phyloP scores from a whole-genome alignment of 2,888 invertebrate genomes.

The Ichneumoninae sp. region DNA sequence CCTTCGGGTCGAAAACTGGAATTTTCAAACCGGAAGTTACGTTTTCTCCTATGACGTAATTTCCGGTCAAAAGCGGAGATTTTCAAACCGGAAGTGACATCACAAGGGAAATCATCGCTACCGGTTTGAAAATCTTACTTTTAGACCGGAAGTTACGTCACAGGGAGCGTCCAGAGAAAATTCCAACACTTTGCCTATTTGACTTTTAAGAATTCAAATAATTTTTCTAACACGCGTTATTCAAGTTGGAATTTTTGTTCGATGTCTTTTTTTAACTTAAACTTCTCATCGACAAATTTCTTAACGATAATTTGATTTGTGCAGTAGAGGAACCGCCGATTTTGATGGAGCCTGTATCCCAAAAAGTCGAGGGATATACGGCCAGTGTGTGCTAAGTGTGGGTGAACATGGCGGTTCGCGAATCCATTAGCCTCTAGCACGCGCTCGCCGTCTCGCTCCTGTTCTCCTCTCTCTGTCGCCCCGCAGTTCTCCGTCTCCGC shows the following conservation, averaged over 20 bases:
- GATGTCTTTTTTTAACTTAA: not conserved
- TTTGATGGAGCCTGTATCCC: slow-evolving; percentile 21
- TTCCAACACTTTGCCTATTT: too few relatives aligned
- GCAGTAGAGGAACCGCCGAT: slow-evolving; percentile 1
- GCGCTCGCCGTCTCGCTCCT: slow-evolving; percentile 35
- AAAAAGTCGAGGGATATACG: slow-evolving; percentile 15
- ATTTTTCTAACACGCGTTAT: not conserved
- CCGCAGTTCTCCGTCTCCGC: slow-evolving; percentile 34
- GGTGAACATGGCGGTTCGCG: slow-evolving; percentile 74
- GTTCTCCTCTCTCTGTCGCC: slow-evolving; percentile 37
- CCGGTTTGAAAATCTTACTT: too few relatives aligned
- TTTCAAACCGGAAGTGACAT: too few relatives aligned
- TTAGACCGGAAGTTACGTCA: too few relatives aligned
- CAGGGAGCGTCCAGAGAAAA: not conserved
- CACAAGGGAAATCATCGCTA: too few relatives aligned
- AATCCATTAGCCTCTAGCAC: slow-evolving; percentile 76
- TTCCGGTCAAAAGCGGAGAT: too few relatives aligned
- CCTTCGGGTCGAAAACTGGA: not conserved
- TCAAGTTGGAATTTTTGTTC: not conserved
- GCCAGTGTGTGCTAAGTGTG: slow-evolving; percentile 63
- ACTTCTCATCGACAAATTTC: not conserved
- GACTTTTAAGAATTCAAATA: not conserved
- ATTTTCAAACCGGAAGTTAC: too few relatives aligned
- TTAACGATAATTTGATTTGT: not conserved
- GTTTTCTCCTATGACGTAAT: too few relatives aligned